Evolutionary conservation across 2,888 invertebrate species (phyloP).

Genomic region (Spilarctia lutea): DNA sequence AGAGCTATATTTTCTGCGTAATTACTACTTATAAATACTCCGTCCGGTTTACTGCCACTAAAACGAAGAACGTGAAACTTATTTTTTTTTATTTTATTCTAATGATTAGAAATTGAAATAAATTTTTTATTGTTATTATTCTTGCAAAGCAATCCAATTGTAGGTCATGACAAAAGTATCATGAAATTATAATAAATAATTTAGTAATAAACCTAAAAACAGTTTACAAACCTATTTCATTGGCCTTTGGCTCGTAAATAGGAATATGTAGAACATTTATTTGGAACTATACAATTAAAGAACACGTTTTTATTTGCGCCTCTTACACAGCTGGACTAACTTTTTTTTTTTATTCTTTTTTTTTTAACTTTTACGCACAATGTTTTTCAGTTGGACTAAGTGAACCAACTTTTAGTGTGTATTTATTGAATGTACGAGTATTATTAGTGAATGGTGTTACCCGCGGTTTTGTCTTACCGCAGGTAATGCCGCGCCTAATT

Average conservation of each 20-base stretch:
- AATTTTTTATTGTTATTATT: slow-evolving; percentile 1
- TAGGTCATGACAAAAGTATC: slow-evolving; percentile 15
- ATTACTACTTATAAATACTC: background rate
- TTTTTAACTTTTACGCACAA: no score
- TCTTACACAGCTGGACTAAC: background rate
- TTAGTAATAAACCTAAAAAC: no score
- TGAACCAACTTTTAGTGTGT: no score
- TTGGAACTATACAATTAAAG: slow-evolving; percentile 27
- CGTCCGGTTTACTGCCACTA: background rate
- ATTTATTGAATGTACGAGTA: no score
- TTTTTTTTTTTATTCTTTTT: no score
- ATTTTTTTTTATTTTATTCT: background rate
- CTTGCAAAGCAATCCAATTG: slow-evolving; percentile 6
- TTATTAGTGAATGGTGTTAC: no score
- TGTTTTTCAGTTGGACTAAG: no score
- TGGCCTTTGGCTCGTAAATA: slow-evolving; percentile 23
- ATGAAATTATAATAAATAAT: slow-evolving; percentile 20
- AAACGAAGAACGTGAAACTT: background rate
- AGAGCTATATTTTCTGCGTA: background rate
- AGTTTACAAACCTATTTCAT: background rate
- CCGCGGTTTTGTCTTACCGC: no score
- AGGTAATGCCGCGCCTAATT: no score
- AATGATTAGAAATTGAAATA: background rate
- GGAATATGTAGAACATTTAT: slow-evolving; percentile 22
- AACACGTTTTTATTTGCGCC: background rate